phyloP scores from a whole-genome alignment of 2,797 vertebrate genomes.

The Borostomias antarcticus region DNA sequence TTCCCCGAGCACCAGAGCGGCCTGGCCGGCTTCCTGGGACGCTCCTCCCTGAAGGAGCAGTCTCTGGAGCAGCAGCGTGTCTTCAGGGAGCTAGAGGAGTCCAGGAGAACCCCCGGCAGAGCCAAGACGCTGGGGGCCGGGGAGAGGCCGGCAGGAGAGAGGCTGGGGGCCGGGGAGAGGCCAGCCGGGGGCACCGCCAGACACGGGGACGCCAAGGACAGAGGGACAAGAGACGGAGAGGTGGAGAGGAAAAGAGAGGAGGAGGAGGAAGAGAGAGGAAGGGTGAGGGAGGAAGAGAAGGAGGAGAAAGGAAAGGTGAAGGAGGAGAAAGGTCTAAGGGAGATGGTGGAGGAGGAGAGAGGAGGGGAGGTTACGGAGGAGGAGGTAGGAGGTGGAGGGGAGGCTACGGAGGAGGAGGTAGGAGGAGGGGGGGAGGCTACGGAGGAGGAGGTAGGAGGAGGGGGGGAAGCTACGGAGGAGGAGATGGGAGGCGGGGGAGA shows the following conservation, averaged over 20 bases:
- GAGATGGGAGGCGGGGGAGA: constrained; percentile 37
- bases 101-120: constrained; percentile 31
- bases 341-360: constrained; percentile 32
- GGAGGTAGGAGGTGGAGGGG: constrained; percentile 14
- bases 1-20: constrained; percentile 67
- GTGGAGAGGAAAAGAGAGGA: constrained; percentile 36
- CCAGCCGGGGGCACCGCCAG: neutral
- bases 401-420: constrained; percentile 29
- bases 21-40: constrained; percentile 60
- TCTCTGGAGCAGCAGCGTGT: constrained; percentile 75
- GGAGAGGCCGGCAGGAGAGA: constrained; percentile 41
- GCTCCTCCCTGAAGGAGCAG: constrained; percentile 75
- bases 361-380: no score
- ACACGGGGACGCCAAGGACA: constrained; percentile 17
- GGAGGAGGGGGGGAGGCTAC: constrained; percentile 10
- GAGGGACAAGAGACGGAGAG: constrained; percentile 24
- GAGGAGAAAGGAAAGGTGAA: neutral
- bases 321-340: constrained; percentile 13
- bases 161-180: constrained; percentile 43
- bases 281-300: constrained; percentile 24
- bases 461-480: constrained; percentile 11
- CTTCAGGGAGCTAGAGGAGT: constrained; percentile 68
- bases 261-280: constrained; percentile 21
- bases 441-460: constrained; percentile 37
- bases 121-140: constrained; percentile 2